These are phyloP conservation scores for Metridium senile DNA, from an alignment of 92 coral and sea anemone species.

Conservation along the genomic window DNA sequence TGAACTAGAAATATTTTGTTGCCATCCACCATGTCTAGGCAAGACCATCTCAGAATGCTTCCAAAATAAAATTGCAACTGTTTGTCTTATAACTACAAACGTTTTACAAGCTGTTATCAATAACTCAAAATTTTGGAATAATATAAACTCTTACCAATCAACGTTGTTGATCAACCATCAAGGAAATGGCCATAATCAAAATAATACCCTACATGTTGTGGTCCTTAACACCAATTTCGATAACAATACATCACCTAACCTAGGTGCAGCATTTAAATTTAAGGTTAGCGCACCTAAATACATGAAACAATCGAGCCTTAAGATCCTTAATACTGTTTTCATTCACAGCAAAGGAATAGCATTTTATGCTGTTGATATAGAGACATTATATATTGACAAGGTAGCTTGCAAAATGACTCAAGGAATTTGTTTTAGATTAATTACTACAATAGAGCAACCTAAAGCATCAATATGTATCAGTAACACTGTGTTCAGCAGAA, in stretches of 20 bases:
- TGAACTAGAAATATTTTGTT: not conserved
- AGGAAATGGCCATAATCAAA: not conserved
- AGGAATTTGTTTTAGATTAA: not conserved
- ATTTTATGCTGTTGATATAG: not conserved
- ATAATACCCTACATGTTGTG: not conserved
- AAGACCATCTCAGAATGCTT: not conserved
- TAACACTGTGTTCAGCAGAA: not conserved
- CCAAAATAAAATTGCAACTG: not conserved
- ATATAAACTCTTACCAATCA: not conserved
- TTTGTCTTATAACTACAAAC: not conserved
- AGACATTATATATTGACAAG: constrained; percentile 1
- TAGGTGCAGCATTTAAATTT: not conserved
- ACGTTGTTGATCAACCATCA: not conserved
- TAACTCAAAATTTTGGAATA: not conserved
- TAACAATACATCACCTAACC: not conserved
- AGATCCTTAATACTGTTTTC: not conserved
- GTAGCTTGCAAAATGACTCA: not conserved
- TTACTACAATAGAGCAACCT: not conserved
- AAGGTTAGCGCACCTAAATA: not conserved
- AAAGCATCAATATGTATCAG: not conserved
- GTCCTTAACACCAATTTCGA: not conserved
- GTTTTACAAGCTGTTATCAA: not conserved
- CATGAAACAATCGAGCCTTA: not conserved
- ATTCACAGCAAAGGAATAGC: not conserved
- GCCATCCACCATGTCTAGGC: not conserved